A percentile compares a stretch with the other conserved stretches of the same genome.
phyloP scores from a whole-genome alignment of 2,797 vertebrate genomes.

The Sarcophilus harrisii region DNA sequence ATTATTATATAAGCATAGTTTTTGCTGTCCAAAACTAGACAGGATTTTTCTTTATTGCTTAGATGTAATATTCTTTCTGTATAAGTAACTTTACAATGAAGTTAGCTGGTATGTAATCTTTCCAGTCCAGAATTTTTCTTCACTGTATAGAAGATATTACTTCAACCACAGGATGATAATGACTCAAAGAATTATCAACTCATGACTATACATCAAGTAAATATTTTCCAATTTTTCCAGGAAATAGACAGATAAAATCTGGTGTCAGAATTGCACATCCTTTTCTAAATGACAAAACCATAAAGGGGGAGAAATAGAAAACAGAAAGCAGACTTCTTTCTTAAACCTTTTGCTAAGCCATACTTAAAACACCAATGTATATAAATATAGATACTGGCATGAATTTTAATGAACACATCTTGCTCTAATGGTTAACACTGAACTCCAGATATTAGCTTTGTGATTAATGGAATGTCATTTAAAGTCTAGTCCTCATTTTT shows the following conservation, averaged over 20 bases:
- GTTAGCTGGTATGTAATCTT: slow-evolving; percentile 31
- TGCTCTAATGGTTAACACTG: background rate
- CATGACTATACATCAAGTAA: slow-evolving; percentile 31
- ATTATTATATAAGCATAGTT: slow-evolving; percentile 41
- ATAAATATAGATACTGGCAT: background rate
- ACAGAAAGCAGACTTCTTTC: slow-evolving; percentile 2
- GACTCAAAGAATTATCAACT: slow-evolving; percentile 32
- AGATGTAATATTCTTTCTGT: slow-evolving; percentile 42
- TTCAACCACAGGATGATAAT: slow-evolving; percentile 53
- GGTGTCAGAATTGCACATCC: background rate
- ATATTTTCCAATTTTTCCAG: slow-evolving; percentile 23
- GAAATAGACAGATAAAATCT: slow-evolving; percentile 6
- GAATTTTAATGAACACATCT: background rate
- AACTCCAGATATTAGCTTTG: background rate
- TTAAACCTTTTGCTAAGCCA: background rate
- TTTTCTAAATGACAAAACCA: slow-evolving; percentile 6
- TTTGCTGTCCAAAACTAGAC: slow-evolving; percentile 57
- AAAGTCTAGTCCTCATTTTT: background rate
- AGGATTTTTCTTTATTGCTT: slow-evolving; percentile 59
- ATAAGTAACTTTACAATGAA: slow-evolving; percentile 62
- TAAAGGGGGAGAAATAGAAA: background rate
- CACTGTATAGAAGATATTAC: slow-evolving; percentile 37
- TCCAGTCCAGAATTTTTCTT: slow-evolving; percentile 31
- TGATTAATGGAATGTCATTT: background rate
- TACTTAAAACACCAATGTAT: background rate